These are phyloP conservation scores for Caenorhabditis japonica DNA, from an alignment of 2,888 invertebrate genomes.

Conservation along the genomic window DNA sequence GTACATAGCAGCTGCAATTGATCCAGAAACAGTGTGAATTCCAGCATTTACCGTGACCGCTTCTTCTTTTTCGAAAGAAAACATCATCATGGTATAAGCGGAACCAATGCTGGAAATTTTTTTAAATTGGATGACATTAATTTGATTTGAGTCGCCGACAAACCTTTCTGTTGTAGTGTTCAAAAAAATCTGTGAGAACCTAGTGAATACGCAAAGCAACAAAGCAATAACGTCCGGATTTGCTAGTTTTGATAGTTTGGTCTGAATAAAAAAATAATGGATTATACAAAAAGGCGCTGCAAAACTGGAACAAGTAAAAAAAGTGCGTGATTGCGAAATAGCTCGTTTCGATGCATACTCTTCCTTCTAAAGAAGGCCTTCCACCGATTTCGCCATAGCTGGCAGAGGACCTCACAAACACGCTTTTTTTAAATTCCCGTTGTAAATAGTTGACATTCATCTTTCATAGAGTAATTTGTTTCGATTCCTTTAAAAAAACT, in stretches of 20 bases:
- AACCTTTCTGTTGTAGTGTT: constrained; percentile 59
- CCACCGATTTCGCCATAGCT: constrained; percentile 45
- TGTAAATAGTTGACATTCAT: too few relatives aligned
- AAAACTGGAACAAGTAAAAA: constrained; percentile 12
- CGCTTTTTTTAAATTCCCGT: neutral
- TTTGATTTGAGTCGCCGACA: neutral
- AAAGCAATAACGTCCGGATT: constrained; percentile 46
- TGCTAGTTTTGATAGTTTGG: constrained; percentile 30
- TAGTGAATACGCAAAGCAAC: constrained; percentile 48
- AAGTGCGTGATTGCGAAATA: constrained; percentile 31
- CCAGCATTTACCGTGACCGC: constrained; percentile 51
- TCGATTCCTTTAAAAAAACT: too few relatives aligned
- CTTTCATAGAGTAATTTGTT: too few relatives aligned
- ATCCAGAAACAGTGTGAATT: constrained; percentile 47
- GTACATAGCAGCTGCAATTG: constrained; percentile 48
- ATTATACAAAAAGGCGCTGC: neutral
- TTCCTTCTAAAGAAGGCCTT: neutral
- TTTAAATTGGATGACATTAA: neutral
- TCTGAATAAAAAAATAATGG: constrained; percentile 20
- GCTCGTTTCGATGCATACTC: constrained; percentile 13
- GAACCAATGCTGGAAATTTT: constrained; percentile 50
- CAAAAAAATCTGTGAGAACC: constrained; percentile 59
- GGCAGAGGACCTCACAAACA: neutral
- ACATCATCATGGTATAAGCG: constrained; percentile 64
- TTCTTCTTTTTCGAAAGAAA: constrained; percentile 51